phyloP scores from a whole-genome alignment of 2,888 invertebrate species.

The Hyppa rectilinea region DNA sequence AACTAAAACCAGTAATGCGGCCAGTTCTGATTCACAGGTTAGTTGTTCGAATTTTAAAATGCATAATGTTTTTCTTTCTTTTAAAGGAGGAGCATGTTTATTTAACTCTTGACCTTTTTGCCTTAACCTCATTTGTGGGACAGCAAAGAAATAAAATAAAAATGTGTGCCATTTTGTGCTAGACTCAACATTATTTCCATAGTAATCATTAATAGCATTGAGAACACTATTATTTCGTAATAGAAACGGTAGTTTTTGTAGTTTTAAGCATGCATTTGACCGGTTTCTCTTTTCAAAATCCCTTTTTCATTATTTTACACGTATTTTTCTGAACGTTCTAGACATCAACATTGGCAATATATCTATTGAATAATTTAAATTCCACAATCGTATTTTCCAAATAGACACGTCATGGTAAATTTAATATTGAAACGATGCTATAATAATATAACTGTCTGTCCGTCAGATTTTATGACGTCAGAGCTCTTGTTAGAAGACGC shows the following conservation, averaged over 20 bases:
- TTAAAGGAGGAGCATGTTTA: neutral
- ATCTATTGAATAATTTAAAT: slow-evolving; percentile 10
- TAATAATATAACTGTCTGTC: slow-evolving; percentile 54
- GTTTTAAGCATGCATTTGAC: too few relatives aligned
- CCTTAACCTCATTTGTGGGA: neutral
- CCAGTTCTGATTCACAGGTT: slow-evolving; percentile 88
- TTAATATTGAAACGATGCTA: slow-evolving; percentile 45
- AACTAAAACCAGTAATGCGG: slow-evolving; percentile 77
- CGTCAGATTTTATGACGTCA: slow-evolving; percentile 45
- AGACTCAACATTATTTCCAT: neutral
- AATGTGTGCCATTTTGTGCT: neutral
- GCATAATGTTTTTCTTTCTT: neutral
- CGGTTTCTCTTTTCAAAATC: neutral
- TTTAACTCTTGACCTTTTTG: neutral
- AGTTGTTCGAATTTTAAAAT: slow-evolving; percentile 52
- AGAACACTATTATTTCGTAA: neutral
- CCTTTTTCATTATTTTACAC: neutral
- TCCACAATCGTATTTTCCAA: slow-evolving; percentile 40
- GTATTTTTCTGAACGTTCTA: slow-evolving; percentile 11
- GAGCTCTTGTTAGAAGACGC: slow-evolving; percentile 27
- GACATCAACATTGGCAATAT: neutral
- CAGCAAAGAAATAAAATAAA: neutral
- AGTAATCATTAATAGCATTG: neutral
- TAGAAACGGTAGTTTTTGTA: neutral
- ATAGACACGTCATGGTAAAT: slow-evolving; percentile 32